Conservation (phyloP, 2,888 invertebrate species). For the Rugalucina vietnamica region DNA sequence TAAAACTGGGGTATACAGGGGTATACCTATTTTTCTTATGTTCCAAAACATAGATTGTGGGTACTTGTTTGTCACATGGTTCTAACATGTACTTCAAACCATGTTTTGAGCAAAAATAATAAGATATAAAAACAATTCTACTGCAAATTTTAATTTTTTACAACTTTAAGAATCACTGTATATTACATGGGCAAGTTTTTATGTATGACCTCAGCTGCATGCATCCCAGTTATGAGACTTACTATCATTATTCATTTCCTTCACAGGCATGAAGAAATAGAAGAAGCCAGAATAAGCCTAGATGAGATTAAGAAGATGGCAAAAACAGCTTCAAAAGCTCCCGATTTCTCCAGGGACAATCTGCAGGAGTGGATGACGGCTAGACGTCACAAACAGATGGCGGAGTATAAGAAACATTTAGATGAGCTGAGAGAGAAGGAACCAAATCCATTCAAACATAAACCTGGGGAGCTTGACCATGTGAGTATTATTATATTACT, state of each 20-base stretch:
- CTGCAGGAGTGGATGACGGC: constrained; percentile 79
- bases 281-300: constrained; percentile 57
- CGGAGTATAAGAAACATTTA: constrained; percentile 71
- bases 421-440: constrained; percentile 75
- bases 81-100: no score
- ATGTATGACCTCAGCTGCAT: no score
- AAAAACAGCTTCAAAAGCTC: constrained; percentile 54
- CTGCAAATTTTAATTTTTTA: no score
- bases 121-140: no score
- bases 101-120: no score
- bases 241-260: background rate
- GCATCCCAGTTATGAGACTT: no score
- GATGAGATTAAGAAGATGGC: constrained; percentile 70
- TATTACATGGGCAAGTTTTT: no score
- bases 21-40: no score
- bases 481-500: constrained; percentile 33
- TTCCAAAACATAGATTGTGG: no score
- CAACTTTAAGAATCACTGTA: no score
- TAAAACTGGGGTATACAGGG: no score
- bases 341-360: constrained; percentile 63
- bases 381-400: constrained; percentile 70
- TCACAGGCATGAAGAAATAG: constrained; percentile 50
- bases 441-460: constrained; percentile 73
- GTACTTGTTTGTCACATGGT: no score
- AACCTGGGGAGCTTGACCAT: constrained; percentile 43